Conservation (phyloP, 2,888 invertebrate genomes). For the Eucera pruinosa region DNA sequence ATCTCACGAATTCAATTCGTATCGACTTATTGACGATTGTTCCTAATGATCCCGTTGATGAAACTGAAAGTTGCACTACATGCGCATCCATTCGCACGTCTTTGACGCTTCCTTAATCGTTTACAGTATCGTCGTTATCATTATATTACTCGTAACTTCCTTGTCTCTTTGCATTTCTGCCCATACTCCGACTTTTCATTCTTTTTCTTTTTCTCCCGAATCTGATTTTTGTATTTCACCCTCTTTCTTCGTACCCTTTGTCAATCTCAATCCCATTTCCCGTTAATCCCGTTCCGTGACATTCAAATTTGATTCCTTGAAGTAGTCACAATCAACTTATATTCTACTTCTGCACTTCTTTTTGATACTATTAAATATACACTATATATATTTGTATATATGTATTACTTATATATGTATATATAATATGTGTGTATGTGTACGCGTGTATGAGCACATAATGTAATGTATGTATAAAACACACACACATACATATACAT, state of each 20-base stretch:
- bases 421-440: constrained; percentile 33
- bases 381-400: constrained; percentile 59
- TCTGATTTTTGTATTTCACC: constrained; percentile 22
- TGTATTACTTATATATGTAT: constrained; percentile 51
- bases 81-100: constrained; percentile 67
- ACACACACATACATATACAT: constrained; percentile 43
- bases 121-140: constrained; percentile 72
- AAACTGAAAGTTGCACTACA: constrained; percentile 7
- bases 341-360: constrained; percentile 65
- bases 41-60: neutral
- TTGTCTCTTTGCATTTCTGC: constrained; percentile 21
- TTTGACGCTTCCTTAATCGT: constrained; percentile 74
- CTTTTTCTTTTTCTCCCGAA: constrained; percentile 23
- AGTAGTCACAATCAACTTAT: constrained; percentile 74
- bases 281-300: constrained; percentile 63
- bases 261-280: too few relatives aligned
- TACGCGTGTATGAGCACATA: constrained; percentile 45
- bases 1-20: constrained; percentile 1
- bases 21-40: neutral
- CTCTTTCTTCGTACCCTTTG: constrained; percentile 13
- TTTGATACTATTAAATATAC: constrained; percentile 72
- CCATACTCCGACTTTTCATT: neutral
- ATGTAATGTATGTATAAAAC: constrained; percentile 40
- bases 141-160: constrained; percentile 52
- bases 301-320: constrained; percentile 80